Evolutionary conservation across 2,797 vertebrate species (phyloP).

Genomic region (Pyrocephalus nanus): DNA sequence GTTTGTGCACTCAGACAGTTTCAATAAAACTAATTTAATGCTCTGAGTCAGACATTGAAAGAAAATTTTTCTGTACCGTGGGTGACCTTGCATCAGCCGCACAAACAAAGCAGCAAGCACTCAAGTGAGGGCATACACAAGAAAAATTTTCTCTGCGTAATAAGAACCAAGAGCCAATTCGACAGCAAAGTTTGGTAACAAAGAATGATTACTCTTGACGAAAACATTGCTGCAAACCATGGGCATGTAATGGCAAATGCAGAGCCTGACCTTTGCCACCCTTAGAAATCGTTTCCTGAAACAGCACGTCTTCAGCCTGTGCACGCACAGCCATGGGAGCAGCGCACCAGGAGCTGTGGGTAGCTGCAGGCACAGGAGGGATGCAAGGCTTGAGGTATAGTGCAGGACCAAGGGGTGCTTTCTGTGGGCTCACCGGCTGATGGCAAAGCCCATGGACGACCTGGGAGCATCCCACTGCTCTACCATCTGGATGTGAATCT

Average conservation of each 20-base stretch:
- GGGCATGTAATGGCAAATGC: background rate
- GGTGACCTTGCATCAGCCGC: background rate
- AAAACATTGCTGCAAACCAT: background rate
- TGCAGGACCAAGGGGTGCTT: background rate
- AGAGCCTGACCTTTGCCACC: background rate
- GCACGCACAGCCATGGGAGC: rapidly evolving
- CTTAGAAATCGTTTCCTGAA: background rate
- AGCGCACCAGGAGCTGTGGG: background rate
- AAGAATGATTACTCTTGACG: background rate
- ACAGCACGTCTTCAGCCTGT: rapidly evolving
- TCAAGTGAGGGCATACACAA: background rate
- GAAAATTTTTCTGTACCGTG: background rate
- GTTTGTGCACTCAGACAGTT: background rate
- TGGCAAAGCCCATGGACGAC: background rate
- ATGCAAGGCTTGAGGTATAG: background rate
- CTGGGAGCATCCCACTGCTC: background rate
- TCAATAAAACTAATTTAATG: background rate
- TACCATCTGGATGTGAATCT: background rate
- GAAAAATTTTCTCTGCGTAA: background rate
- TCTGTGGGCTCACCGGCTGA: background rate
- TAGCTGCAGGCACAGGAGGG: background rate
- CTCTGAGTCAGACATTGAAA: background rate
- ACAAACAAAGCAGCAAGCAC: background rate
- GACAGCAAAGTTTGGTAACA: background rate
- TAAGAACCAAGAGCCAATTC: background rate